Conservation (phyloP, 2,888 invertebrate genomes). For the Brassicogethes aeneus region DNA sequence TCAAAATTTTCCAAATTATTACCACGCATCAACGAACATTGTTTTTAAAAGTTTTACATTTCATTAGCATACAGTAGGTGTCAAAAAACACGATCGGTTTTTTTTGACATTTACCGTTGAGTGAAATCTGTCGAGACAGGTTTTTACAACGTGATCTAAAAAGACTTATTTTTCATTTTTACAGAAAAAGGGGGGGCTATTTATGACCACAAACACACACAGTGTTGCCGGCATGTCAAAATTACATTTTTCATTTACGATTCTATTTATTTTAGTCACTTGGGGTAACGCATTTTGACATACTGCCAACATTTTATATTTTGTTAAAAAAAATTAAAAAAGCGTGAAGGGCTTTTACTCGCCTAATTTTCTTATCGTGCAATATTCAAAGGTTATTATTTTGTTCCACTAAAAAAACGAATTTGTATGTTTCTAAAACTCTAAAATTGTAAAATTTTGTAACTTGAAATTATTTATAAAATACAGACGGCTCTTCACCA, state of each 20-base stretch:
- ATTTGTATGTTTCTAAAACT: too few species aligned
- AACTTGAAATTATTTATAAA: too few species aligned
- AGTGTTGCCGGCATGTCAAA: conserved; percentile 24
- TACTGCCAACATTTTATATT: conserved; percentile 26
- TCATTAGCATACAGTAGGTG: too few species aligned
- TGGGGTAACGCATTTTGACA: conserved; percentile 32
- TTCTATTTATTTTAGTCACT: conserved; percentile 21
- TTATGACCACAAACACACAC: conserved; percentile 20
- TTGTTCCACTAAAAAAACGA: too few species aligned
- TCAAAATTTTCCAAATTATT: conserved; percentile 17
- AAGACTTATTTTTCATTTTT: conserved; percentile 19
- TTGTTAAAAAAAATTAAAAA: conserved; percentile 31
- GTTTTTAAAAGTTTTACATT: not conserved
- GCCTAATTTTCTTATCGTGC: too few species aligned
- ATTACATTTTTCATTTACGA: conserved; percentile 18
- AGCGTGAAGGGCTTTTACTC: conserved; percentile 23
- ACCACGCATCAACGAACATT: conserved; percentile 1
- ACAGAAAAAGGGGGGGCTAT: conserved; percentile 21
- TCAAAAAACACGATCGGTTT: not conserved
- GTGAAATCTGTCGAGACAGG: not conserved
- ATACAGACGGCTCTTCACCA: too few species aligned
- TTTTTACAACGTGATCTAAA: conserved; percentile 14
- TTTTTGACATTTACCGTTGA: not conserved
- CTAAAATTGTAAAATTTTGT: too few species aligned
- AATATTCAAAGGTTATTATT: too few species aligned